These are phyloP conservation scores for Glaucopsyche alexis DNA, from an alignment of 2,888 invertebrate genomes.

Conservation along the genomic window DNA sequence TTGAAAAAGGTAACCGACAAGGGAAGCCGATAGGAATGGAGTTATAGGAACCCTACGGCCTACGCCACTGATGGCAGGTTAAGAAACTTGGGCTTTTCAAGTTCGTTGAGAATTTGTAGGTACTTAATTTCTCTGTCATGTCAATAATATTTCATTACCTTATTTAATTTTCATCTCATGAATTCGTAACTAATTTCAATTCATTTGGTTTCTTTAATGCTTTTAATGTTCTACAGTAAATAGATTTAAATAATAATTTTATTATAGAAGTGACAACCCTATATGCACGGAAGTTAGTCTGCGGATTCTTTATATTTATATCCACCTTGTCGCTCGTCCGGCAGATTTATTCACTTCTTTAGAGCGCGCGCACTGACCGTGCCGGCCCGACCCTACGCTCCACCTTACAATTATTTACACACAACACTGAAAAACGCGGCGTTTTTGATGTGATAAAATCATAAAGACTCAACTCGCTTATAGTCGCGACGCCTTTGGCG, in stretches of 20 bases:
- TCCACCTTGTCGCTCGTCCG: constrained; percentile 75
- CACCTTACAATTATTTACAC: constrained; percentile 51
- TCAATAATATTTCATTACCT: no score
- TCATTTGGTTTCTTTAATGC: neutral
- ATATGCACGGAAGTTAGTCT: constrained; percentile 69
- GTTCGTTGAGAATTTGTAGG: no score
- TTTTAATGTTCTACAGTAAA: no score
- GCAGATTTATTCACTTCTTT: constrained; percentile 80
- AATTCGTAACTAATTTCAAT: neutral
- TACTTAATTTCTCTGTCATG: no score
- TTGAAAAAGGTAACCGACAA: no score
- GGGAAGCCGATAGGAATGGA: no score
- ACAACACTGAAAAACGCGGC: constrained; percentile 35
- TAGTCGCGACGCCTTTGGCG: no score
- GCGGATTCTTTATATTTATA: constrained; percentile 79
- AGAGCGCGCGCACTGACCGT: constrained; percentile 76
- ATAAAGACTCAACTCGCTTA: neutral
- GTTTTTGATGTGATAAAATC: neutral
- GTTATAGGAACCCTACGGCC: no score
- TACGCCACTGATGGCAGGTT: no score
- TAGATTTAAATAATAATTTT: no score
- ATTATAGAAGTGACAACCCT: constrained; percentile 53
- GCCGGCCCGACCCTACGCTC: constrained; percentile 52
- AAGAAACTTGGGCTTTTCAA: no score
- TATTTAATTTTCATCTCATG: no score